A percentile compares a stretch with the other conserved stretches of the same genome.
These are phyloP conservation scores for Erpetoichthys calabaricus DNA, from an alignment of 2,797 vertebrate species.

Conservation along the genomic window DNA sequence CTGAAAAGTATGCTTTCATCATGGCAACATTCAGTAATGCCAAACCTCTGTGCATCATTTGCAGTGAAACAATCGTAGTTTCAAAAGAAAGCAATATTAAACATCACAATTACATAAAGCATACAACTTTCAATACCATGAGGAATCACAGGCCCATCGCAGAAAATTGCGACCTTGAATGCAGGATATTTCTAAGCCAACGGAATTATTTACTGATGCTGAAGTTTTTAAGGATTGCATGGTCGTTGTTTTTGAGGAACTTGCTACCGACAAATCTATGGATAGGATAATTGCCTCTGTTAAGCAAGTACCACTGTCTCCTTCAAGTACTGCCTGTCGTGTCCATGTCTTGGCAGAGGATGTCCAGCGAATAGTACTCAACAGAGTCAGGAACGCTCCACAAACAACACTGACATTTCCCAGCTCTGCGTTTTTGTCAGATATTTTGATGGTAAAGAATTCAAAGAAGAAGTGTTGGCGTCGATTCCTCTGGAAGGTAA, in stretches of 20 bases:
- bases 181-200: no score
- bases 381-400: neutral
- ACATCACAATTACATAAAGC: no score
- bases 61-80: no score
- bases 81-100: no score
- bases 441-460: conserved; percentile 7
- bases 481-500: conserved; percentile 3
- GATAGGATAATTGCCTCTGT: conserved; percentile 3
- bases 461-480: neutral
- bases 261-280: conserved; percentile 3
- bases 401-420: neutral
- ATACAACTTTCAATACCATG: no score
- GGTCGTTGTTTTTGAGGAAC: conserved; percentile 10
- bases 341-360: neutral
- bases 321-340: neutral
- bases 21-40: no score
- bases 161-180: no score
- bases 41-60: no score
- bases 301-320: conserved; percentile 4
- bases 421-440: conserved; percentile 2
- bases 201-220: conserved; percentile 1
- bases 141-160: no score
- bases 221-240: conserved; percentile 6
- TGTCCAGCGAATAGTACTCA: neutral
- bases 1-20: no score